Evolutionary conservation across 2,888 invertebrate species (phyloP).

Genomic region (Tinea semifulvella): DNA sequence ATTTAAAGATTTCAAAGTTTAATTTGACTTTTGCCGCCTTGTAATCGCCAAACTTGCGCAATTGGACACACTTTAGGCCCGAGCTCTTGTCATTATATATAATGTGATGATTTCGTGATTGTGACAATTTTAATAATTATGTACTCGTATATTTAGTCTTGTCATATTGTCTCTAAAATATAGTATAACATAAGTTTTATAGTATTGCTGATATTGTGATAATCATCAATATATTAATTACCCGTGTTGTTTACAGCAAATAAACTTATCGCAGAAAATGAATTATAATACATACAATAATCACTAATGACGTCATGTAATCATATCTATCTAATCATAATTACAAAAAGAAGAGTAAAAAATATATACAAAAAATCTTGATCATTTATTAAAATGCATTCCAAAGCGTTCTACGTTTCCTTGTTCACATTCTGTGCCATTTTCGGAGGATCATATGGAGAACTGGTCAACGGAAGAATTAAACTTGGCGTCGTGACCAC

Average conservation of each 20-base stretch:
- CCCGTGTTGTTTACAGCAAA: too few relatives aligned
- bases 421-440: neutral
- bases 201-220: too few relatives aligned
- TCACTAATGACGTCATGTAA: too few relatives aligned
- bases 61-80: constrained; percentile 26
- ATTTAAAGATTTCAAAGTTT: constrained; percentile 11
- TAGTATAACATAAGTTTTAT: too few relatives aligned
- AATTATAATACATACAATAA: too few relatives aligned
- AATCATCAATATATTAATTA: too few relatives aligned
- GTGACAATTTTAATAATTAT: too few relatives aligned
- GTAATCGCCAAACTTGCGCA: constrained; percentile 45
- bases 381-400: neutral
- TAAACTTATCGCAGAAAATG: too few relatives aligned
- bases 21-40: constrained; percentile 30
- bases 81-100: neutral
- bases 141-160: too few relatives aligned
- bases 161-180: too few relatives aligned
- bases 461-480: constrained; percentile 34
- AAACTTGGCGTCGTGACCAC: constrained; percentile 40
- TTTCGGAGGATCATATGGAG: neutral
- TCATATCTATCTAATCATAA: too few relatives aligned
- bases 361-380: neutral
- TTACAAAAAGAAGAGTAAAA: neutral
- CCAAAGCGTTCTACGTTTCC: neutral
- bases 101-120: too few relatives aligned